phyloP scores from a whole-genome alignment of 2,113 vertebrate genomes.

The Empidonax alnorum region DNA sequence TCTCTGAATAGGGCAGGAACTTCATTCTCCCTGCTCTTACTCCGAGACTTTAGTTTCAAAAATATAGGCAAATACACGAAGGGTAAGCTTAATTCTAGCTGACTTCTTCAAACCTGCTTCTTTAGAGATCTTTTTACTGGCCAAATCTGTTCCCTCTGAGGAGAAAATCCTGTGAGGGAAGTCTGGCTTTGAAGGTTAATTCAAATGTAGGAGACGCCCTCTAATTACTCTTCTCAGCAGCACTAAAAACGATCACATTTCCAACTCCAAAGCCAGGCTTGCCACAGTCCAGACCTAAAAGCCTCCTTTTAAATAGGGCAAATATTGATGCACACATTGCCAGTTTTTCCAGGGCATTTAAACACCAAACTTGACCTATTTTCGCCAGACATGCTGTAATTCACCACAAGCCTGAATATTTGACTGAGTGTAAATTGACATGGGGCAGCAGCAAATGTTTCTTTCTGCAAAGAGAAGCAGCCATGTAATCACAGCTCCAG shows the following conservation, averaged over 20 bases:
- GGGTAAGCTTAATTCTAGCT: neutral
- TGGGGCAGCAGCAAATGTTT: neutral
- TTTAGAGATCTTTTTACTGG: neutral
- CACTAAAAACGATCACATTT: neutral
- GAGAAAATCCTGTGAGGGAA: neutral
- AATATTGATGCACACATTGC: neutral
- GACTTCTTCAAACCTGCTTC: neutral
- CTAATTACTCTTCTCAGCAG: neutral
- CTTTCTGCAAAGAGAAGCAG: neutral
- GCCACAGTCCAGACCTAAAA: neutral
- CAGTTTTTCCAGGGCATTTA: neutral
- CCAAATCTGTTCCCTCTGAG: neutral
- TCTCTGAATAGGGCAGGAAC: neutral
- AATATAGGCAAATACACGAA: neutral
- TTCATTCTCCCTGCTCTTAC: neutral
- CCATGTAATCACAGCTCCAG: neutral
- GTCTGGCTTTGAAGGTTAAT: neutral
- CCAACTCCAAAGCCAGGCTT: neutral
- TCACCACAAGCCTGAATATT: neutral
- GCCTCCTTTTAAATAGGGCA: neutral
- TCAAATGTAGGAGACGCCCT: neutral
- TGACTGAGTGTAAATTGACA: neutral
- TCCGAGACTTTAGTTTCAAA: neutral
- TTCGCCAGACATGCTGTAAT: neutral
- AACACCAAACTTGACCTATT: neutral